Evolutionary conservation across 2,797 vertebrate genomes (phyloP), one percentile per base, ranked within the genome.

Genomic region (Denticeps clupeoides): DNA sequence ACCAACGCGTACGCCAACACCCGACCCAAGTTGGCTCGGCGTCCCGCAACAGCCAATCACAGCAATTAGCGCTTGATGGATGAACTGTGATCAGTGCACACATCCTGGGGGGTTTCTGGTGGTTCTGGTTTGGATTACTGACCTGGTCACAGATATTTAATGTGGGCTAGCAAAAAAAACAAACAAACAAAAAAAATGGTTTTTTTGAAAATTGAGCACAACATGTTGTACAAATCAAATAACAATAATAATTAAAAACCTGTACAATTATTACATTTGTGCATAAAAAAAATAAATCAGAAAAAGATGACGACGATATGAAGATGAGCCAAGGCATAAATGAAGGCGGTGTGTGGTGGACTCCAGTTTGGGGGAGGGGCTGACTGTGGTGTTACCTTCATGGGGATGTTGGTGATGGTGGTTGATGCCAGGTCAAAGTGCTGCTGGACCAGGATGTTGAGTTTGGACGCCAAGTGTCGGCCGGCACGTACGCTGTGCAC

Each of bases 101-200:
- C 45, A 55, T 49, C 54, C 58, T 47, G 48, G 35, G 51, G 45
- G 45, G 52, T 41, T 31, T 38, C 35, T 35, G 49, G 58, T 55
- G 32, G 63, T 47, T 46, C 18, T 56, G 31, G 41, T 51, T 46
- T 53, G 38, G 49, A 60, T 80, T 86, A 90, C 93, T 97, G 86
- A 97, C 93, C 94, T 99, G 93, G 77, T 97, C 93, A 93, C 86
- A 95, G 88, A 97, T 88, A 97, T 82, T 96, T 93, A 97, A 89
- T 90, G 92, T 97, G 82, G 93, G 93, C 94, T 99, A 96, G 89
- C 85, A 88, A 89, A 93, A 89, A 80, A 95, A 83, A 93, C 92
- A 92, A 91, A 74, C 89, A 82, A 86, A 89, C 77, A 90, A 87
- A 87, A 89, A 89, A 87, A 38, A 38, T n/a, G n/a, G n/a, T n/a